Evolutionary conservation across 1,140 invertebrate species (phyloP), one percentile per base, ranked within the genome.

Genomic region (Drosophila novamexicana): DNA sequence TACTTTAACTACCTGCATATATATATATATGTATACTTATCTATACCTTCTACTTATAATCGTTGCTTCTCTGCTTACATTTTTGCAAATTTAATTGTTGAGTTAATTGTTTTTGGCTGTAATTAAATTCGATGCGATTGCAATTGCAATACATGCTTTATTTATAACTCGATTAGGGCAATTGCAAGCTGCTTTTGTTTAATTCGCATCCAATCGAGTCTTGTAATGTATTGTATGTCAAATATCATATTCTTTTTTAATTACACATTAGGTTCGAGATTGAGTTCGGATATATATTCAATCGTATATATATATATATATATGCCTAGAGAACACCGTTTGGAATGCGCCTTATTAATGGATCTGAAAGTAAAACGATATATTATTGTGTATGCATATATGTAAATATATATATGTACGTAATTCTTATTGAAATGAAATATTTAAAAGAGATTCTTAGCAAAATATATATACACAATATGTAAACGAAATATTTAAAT

Each of bases 281-380:
- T 89, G 79, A 88, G 67, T 80, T 77, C 73, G 76, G 68, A 75
- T 52, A 56, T 59, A 59, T 10, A 52, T 29, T 29, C 22, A 29
- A 29, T 5, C 22, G 22, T 52, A 14, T 53, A 16, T 53, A 16
- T 29, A 47, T 71, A 71, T 58, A 53, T 36, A 52, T 34, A 0
- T 52, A 36, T 29, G 47, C 59, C 71, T 57, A 68, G 45, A 72
- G 54, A 77, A 79, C 65, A 53, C 47, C 52, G 22, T 78, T 85
- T 81, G 78, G 82, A 77, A 86, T 77, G 75, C 82, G 84, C 85
- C 84, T 89, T 89, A 89, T 61, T 74, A 76, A 79, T 84, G 85
- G 85, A 89, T 89, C 84, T 89, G 85, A 89, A 81, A 74, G 66
- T 71, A 54, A 77, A 62, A 52, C 47, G 54, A 79, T 50, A 70